Evolutionary conservation across 2,888 invertebrate genomes (phyloP).

Genomic region (Acanthopleura granulata): DNA sequence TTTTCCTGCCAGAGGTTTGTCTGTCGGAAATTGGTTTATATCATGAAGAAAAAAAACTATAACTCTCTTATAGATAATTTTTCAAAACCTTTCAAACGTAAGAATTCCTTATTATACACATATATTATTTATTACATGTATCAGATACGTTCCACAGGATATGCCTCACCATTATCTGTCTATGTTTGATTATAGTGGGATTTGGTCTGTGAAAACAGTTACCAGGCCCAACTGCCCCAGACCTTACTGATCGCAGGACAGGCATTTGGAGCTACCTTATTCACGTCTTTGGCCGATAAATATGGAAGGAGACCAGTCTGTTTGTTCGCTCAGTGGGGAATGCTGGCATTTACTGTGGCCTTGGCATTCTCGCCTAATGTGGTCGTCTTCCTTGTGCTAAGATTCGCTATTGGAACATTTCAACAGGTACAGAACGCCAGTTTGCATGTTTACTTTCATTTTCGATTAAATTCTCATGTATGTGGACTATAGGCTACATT

Average conservation of each 20-base stretch:
- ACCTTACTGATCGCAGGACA: constrained; percentile 3
- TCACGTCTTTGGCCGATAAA: background rate
- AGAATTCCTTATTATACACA: too few species aligned
- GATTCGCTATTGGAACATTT: constrained; percentile 1
- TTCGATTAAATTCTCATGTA: too few species aligned
- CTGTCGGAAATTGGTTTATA: too few species aligned
- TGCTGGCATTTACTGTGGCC: background rate
- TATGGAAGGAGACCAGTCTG: constrained; percentile 2
- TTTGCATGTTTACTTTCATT: too few species aligned
- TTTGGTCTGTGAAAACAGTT: background rate
- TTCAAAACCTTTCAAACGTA: too few species aligned
- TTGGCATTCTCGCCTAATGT: background rate
- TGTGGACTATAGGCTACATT: too few species aligned
- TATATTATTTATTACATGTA: too few species aligned
- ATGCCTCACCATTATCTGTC: background rate
- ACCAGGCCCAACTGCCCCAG: background rate
- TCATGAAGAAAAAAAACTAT: too few species aligned
- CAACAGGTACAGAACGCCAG: background rate
- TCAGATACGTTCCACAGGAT: too few species aligned
- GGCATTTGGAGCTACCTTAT: background rate
- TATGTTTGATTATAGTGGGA: background rate
- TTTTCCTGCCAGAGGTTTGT: too few species aligned
- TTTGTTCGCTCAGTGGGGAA: background rate
- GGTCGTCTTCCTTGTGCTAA: background rate
- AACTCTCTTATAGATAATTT: too few species aligned